These are phyloP conservation scores for Chaenogobius annularis DNA, from an alignment of 2,113 vertebrate species.

Conservation along the genomic window DNA sequence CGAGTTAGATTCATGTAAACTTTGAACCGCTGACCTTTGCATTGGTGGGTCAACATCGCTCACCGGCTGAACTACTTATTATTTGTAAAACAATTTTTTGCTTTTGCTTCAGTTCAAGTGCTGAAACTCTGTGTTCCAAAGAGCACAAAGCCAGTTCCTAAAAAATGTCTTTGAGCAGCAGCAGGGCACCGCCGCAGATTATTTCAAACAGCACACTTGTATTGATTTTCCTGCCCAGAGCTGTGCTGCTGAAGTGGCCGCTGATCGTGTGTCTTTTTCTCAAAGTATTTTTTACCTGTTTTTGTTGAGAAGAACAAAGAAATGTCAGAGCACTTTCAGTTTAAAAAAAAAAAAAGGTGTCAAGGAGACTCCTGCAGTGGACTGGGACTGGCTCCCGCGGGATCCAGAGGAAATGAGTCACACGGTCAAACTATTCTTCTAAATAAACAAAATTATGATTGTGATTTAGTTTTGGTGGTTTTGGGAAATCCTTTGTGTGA, in stretches of 20 bases:
- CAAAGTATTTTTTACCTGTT: conserved; percentile 17
- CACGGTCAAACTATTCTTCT: too few species aligned
- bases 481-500: too few species aligned
- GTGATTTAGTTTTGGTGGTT: too few species aligned
- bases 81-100: not conserved
- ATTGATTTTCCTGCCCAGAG: conserved; percentile 1
- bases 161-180: not conserved
- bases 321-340: conserved; percentile 37
- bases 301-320: conserved; percentile 36
- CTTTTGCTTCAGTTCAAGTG: not conserved
- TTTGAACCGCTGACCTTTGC: too few species aligned
- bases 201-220: not conserved
- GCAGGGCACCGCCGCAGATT: not conserved
- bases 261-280: conserved; percentile 1
- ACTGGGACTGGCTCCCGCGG: conserved; percentile 39
- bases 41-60: too few species aligned
- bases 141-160: not conserved
- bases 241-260: not conserved
- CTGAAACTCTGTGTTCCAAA: not conserved
- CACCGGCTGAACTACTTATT: too few species aligned
- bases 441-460: too few species aligned
- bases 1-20: too few species aligned
- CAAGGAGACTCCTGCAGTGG: conserved; percentile 42
- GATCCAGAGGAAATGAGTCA: not conserved
- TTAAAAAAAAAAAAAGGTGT: conserved; percentile 24